A percentile compares a stretch with the other conserved stretches of the same genome.
phyloP scores from a whole-genome alignment of 2,888 invertebrate species.

The Copidosoma aretas region DNA sequence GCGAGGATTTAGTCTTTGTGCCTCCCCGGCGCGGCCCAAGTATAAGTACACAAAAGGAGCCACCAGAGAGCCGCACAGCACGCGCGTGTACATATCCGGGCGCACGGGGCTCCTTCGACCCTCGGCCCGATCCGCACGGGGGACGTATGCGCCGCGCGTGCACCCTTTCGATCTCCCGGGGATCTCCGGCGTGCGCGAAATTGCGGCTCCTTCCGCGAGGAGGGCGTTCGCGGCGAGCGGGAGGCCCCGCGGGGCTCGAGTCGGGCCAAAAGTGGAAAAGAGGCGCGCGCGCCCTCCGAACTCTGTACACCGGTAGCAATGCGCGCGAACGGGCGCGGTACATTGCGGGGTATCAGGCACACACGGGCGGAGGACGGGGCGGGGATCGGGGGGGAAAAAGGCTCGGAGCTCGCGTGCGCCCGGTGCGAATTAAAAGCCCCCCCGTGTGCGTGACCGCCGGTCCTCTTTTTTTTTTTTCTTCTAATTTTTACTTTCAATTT shows the following conservation, averaged over 20 bases:
- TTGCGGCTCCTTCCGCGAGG: too few relatives aligned
- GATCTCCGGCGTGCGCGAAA: not conserved
- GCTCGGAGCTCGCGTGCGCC: constrained; percentile 21
- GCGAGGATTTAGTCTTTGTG: not conserved
- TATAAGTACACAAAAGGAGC: not conserved
- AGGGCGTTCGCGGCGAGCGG: too few relatives aligned
- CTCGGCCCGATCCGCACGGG: too few relatives aligned
- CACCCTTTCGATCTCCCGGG: not conserved
- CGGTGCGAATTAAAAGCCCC: constrained; percentile 27
- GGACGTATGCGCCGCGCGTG: too few relatives aligned
- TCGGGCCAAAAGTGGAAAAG: not conserved
- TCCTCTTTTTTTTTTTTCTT: too few relatives aligned
- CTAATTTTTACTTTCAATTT: constrained; percentile 28
- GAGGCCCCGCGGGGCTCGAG: not conserved
- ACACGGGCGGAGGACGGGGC: too few relatives aligned
- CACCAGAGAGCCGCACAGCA: not conserved
- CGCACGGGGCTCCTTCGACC: not conserved
- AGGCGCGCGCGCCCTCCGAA: not conserved
- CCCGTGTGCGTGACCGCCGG: too few relatives aligned
- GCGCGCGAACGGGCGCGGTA: too few relatives aligned
- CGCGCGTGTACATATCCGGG: not conserved
- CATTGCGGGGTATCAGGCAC: too few relatives aligned
- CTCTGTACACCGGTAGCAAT: too few relatives aligned
- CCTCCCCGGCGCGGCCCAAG: not conserved
- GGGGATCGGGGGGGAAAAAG: too few relatives aligned